Evolutionary conservation across 2,113 vertebrate species (phyloP), one percentile per base, ranked within the genome.

Genomic region (Plecturocebus donacophilus): DNA sequence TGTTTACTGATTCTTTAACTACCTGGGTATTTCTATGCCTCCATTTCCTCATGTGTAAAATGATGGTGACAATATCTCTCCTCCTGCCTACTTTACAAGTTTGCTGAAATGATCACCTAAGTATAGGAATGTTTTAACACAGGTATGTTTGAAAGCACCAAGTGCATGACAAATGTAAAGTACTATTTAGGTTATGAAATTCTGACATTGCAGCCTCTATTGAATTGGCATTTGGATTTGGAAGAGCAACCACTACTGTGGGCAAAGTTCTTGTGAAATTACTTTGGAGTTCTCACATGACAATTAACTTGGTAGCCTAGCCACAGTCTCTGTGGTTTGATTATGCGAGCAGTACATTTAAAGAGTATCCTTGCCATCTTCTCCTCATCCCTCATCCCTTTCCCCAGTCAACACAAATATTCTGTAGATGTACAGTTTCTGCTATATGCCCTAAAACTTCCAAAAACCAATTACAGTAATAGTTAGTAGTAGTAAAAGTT

Each of bases 191-290:
- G 49, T 91, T 94, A 92, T 87, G 30, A 92, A 70, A 90, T 79
- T 56, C 17, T 56, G 49, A 87, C 70, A 96, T 77, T 79, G 70
- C 89, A 70, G 21, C 45, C 49, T 87, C 87, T 76, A 64, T 12
- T 73, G 23, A 84, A 71, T 30, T 88, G 66, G 11, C 42, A 95
- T 93, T 49, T 64, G 25, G 30, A 79, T 45, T 94, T 52, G 83
- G 12, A 17, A 49, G 30, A 80, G 17, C 23, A 90, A 11, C 42
- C 71, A 95, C 25, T 85, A 91, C 21, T 45, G 23, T n/a, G 20
- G 49, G 77, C 38, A 93, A 94, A 87, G 25, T 95, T 94, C 88
- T 93, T 94, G 17, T 81, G 54, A 94, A 93, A 94, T 88, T 30
- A 92, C 27, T 75, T 85, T 75, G 56, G 8, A 66, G 35, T 79